These are phyloP conservation scores for Trogon melanurus DNA, from an alignment of 2,113 vertebrate species.

Conservation along the genomic window DNA sequence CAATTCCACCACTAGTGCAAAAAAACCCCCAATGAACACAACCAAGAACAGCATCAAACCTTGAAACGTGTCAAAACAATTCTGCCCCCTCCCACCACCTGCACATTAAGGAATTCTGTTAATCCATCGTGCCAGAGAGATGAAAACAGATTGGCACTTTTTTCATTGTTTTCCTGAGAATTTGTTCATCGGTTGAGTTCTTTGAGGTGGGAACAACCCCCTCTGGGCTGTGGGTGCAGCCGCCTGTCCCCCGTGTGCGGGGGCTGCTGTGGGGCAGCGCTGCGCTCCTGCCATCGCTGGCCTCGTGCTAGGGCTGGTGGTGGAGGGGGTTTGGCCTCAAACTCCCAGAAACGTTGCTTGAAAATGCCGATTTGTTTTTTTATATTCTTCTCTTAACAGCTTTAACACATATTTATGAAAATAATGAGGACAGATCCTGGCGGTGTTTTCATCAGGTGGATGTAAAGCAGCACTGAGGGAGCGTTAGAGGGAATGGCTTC, in stretches of 20 bases:
- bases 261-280: rapidly evolving
- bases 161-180: neutral
- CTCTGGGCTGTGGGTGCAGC: rapidly evolving
- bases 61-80: rapidly evolving
- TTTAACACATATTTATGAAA: neutral
- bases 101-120: neutral
- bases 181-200: neutral
- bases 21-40: neutral
- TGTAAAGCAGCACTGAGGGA: neutral
- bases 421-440: rapidly evolving
- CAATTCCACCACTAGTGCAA: neutral
- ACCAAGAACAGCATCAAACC: no score
- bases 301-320: rapidly evolving
- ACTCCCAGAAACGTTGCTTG: neutral
- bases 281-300: neutral
- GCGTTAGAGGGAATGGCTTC: no score
- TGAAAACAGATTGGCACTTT: rapidly evolving
- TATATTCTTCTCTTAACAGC: neutral
- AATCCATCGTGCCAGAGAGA: rapidly evolving
- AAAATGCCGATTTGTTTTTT: no score
- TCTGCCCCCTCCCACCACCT: rapidly evolving
- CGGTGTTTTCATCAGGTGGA: rapidly evolving
- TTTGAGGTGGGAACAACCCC: rapidly evolving
- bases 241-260: rapidly evolving
- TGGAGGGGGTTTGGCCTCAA: neutral